A percentile compares a stretch with the other conserved stretches of the same genome.
Conservation (phyloP, 2,888 invertebrate genomes). For the Hirtodrosophila histrioides region DNA sequence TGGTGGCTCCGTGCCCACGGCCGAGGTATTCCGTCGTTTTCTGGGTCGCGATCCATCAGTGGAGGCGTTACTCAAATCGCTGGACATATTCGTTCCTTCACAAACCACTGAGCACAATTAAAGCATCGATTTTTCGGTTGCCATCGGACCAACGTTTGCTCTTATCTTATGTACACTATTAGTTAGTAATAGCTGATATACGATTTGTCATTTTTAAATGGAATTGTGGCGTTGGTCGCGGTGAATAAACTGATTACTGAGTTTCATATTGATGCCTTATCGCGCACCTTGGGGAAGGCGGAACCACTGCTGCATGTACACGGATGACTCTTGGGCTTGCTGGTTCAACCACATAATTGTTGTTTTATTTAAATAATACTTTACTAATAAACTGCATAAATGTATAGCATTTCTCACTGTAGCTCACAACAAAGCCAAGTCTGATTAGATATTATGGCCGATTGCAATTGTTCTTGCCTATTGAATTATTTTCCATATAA, state of each 20-base stretch:
- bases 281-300: conserved; percentile 13
- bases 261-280: conserved; percentile 26
- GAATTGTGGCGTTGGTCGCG: conserved; percentile 9
- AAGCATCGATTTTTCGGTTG: conserved; percentile 11
- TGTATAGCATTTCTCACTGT: conserved; percentile 30
- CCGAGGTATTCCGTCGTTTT: conserved; percentile 95
- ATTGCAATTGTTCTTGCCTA: conserved; percentile 5
- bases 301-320: conserved; percentile 10
- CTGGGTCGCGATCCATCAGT: conserved; percentile 96
- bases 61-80: conserved; percentile 88
- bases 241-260: conserved; percentile 35
- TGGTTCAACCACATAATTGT: conserved; percentile 27
- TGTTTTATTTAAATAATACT: conserved; percentile 53
- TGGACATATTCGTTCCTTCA: conserved; percentile 76
- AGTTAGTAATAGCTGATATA: conserved; percentile 20
- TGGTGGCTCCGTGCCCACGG: conserved; percentile 92
- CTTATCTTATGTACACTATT: conserved; percentile 44
- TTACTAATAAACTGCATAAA: conserved; percentile 46
- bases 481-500: not conserved
- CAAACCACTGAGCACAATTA: conserved; percentile 76
- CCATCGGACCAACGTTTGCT: conserved; percentile 11
- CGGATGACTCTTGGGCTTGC: conserved; percentile 3
- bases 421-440: not conserved
- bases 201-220: conserved; percentile 35
- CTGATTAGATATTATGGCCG: not conserved